Percentiles rank a stretch among this genome's conserved stretches.
Conservation (phyloP, 1,140 invertebrate genomes). For the Drosophila subpulchrella region DNA sequence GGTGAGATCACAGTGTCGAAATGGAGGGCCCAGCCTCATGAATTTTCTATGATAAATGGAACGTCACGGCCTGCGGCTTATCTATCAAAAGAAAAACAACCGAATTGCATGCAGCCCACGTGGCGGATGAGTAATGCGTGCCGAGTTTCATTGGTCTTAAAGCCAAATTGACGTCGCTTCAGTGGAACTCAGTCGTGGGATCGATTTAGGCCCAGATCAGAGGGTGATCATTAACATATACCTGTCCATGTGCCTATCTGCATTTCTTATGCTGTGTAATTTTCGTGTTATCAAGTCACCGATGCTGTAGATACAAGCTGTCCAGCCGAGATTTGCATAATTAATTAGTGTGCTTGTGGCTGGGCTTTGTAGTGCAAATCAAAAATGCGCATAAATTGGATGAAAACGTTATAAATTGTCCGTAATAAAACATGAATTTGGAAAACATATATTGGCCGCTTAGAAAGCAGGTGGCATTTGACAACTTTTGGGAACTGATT, state of each 20-base stretch:
- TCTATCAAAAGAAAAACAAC: slow-evolving; percentile 57
- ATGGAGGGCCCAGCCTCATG: slow-evolving; percentile 61
- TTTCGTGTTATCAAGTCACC: slow-evolving; percentile 45
- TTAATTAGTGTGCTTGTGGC: slow-evolving; percentile 70
- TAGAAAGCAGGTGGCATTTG: slow-evolving; percentile 68
- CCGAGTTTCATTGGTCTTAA: background rate
- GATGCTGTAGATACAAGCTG: slow-evolving; percentile 68
- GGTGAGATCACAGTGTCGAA: slow-evolving; percentile 58
- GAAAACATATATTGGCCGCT: slow-evolving; percentile 20
- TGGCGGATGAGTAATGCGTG: slow-evolving; percentile 73
- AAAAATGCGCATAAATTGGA: slow-evolving; percentile 78
- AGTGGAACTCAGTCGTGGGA: slow-evolving; percentile 3
- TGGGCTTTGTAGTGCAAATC: slow-evolving; percentile 78
- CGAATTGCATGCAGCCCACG: slow-evolving; percentile 52
- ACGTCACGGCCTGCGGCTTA: slow-evolving; percentile 72
- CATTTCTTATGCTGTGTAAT: slow-evolving; percentile 28
- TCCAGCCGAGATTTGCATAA: slow-evolving; percentile 70
- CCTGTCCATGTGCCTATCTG: slow-evolving; percentile 13
- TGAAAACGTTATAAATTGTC: slow-evolving; percentile 74
- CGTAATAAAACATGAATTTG: slow-evolving; percentile 71
- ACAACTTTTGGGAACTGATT: background rate
- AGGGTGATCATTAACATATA: slow-evolving; percentile 35
- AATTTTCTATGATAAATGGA: slow-evolving; percentile 80
- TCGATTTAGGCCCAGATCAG: slow-evolving; percentile 28
- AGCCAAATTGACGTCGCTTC: slow-evolving; percentile 29